Conservation (phyloP, 2,113 vertebrate species). For the Taurulus bubalis region DNA sequence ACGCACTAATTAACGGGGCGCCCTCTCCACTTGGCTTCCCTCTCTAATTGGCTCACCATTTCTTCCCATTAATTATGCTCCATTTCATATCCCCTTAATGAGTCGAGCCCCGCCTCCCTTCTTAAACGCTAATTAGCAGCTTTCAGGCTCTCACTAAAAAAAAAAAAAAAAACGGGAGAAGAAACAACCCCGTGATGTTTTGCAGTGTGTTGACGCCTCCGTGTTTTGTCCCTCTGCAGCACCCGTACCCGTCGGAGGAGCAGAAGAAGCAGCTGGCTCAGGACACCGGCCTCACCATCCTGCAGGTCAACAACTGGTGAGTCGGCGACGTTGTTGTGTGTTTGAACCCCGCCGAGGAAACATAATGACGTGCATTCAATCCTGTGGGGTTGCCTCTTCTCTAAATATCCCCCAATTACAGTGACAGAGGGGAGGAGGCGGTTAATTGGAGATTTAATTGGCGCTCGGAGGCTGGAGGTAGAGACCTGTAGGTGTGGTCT, state of each 20-base stretch:
- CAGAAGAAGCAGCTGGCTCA: slow-evolving; percentile 98
- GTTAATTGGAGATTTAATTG: slow-evolving; percentile 34
- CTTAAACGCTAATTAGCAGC: slow-evolving; percentile 83
- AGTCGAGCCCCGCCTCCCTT: slow-evolving; percentile 87
- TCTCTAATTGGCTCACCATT: slow-evolving; percentile 92
- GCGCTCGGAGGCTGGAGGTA: slow-evolving; percentile 1
- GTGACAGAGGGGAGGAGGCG: background rate
- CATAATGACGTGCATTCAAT: slow-evolving; percentile 64
- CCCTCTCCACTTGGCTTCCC: slow-evolving; percentile 90
- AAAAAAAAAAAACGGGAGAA: background rate
- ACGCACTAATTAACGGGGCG: slow-evolving; percentile 79
- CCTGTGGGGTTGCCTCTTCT: slow-evolving; percentile 14
- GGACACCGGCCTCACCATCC: slow-evolving; percentile 95
- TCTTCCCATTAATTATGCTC: slow-evolving; percentile 88
- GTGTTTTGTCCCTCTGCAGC: slow-evolving; percentile 84
- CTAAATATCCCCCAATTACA: slow-evolving; percentile 22
- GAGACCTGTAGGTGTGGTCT: slow-evolving; percentile 14
- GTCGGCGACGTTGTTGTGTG: slow-evolving; percentile 66
- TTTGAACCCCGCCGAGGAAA: slow-evolving; percentile 49
- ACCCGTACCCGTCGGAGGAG: slow-evolving; percentile 97
- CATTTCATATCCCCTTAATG: slow-evolving; percentile 91
- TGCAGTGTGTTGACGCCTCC: background rate
- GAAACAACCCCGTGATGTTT: background rate
- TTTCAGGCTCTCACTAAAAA: slow-evolving; percentile 49
- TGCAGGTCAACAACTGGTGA: slow-evolving; percentile 99